Evolutionary conservation across 2,113 vertebrate genomes (phyloP), one percentile per base, ranked within the genome.

Genomic region (Butorides virescens): DNA sequence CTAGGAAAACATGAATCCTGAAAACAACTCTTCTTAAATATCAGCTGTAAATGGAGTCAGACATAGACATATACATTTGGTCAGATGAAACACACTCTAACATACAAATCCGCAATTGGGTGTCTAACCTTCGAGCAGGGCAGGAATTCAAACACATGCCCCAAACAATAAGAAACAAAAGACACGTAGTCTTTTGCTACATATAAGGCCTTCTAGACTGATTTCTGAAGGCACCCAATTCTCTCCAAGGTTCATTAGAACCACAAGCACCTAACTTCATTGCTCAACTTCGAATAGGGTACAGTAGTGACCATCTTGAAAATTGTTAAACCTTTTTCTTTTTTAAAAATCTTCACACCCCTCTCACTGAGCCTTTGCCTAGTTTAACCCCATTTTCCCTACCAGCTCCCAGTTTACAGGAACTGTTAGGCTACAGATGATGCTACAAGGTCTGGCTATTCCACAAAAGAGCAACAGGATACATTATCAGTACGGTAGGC

Each of bases 401-500:
- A 39, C n/a, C 44, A 73, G 59, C 32, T 58, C 29, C 72, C 34
- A 59, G n/a, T 49, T 93, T 44, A n/a, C 26, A 49, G 49, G 30
- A 86, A 74, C 21, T 17, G 29, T 34, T 36, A 47, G 66, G 36
- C 29, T 34, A 63, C 20, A 59, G 55, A 62, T 0, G 5, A 77
- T 9, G 7, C 44, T 59, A 44, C 46, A 53, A 32, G 15, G 63
- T 86, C 55, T 74, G 50, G 50, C 44, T 89, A 21, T 55, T 49
- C 63, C 49, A 47, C 0, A 0, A 21, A 56, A 70, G 29, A 75
- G 23, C 46, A 42, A 63, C 2, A 52, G 11, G 32, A 44, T 27
- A 52, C 7, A 9, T 53, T n/a, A 47, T 42, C 42, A 27, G 21
- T 20, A 30, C 0, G 2, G 37, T 1, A 52, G 15, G 8, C 21